Base-by-base conservation (phyloP, 2,888 invertebrate genomes). In the Cacoxenus indagator region DNA sequence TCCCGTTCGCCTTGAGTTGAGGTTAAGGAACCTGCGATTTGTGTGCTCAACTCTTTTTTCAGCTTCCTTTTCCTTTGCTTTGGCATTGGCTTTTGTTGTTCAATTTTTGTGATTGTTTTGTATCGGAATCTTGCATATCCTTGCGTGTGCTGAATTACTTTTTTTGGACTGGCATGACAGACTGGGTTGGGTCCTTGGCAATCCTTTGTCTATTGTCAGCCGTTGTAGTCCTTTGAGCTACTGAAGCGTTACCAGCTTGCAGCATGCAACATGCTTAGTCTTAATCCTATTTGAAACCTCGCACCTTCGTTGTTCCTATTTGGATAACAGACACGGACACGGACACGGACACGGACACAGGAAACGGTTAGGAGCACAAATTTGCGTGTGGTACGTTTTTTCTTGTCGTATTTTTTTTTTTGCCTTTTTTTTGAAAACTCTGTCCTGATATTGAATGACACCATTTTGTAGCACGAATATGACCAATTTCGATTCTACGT, bases 21-120 rank as follows among this genome's bases (percentile, higher is more conserved):
- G 78, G 78, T 77, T 75, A 78, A 78, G 67, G 76, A 78, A 76
- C 78, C 76, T 73, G 72, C 72, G 73, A 75, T 75, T 76, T 74
- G 73, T 70, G 68, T 65, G 14, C 0, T 4, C 37, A 37, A 37
- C 37, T 64, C 46, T 69, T 68, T 66, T 68, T 70, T 54, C 67
- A 62, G 54, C 66, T 69, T 62, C 61, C 67, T 4, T 43, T 43
- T n/a, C n/a, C 62, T 55, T 61, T n/a, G 43, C 43, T 11, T 54
- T 9, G 24, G 4, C 17, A 1, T 37, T 62, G 27, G 26, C 46
- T 51, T 37, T 66, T 48, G 61, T 54, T 27, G 54, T 65, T 26
- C 69, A 71, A 69, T 71, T 72, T 62, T 17, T 31, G 24, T 43
- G 46, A 6, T 5, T 9, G 4, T 37, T 37, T 8, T 37, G 37